A percentile compares a stretch with the other conserved stretches of the same genome.
These are phyloP conservation scores for Grallaria varia DNA, from an alignment of 2,113 vertebrate species.

Conservation along the genomic window DNA sequence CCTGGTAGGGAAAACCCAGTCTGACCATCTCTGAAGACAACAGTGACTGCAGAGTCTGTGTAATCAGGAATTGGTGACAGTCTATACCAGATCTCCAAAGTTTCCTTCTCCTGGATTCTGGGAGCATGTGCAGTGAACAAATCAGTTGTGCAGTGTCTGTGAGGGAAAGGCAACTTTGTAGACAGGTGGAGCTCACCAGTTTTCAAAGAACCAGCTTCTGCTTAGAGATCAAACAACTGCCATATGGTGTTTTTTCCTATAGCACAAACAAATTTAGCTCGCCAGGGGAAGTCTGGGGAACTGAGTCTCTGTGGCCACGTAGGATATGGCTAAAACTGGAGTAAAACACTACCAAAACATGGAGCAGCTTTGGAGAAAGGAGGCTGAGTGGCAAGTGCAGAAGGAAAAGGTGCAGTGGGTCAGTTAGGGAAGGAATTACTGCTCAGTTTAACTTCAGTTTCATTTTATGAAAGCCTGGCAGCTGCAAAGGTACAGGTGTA, in stretches of 20 bases:
- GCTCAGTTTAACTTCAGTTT: neutral
- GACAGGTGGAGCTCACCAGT: conserved; percentile 19
- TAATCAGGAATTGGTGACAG: neutral
- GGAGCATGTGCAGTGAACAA: neutral
- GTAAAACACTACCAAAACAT: neutral
- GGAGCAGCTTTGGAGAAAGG: neutral
- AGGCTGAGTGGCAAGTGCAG: neutral
- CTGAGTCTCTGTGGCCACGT: neutral
- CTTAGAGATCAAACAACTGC: conserved; percentile 43
- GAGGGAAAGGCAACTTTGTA: neutral
- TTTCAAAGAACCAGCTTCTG: neutral
- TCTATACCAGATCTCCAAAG: neutral
- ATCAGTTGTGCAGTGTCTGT: neutral
- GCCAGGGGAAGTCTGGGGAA: conserved; percentile 3
- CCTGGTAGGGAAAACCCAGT: neutral
- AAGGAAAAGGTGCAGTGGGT: neutral
- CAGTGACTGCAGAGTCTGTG: neutral
- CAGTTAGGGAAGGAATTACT: neutral
- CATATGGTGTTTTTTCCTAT: conserved; percentile 46
- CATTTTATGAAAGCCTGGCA: neutral
- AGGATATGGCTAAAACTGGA: neutral
- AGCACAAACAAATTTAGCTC: conserved; percentile 37
- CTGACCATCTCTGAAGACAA: neutral
- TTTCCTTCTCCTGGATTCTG: neutral
- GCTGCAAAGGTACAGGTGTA: neutral